Conservation (phyloP, 2,797 vertebrate species). For the Hemibagrus guttatus region DNA sequence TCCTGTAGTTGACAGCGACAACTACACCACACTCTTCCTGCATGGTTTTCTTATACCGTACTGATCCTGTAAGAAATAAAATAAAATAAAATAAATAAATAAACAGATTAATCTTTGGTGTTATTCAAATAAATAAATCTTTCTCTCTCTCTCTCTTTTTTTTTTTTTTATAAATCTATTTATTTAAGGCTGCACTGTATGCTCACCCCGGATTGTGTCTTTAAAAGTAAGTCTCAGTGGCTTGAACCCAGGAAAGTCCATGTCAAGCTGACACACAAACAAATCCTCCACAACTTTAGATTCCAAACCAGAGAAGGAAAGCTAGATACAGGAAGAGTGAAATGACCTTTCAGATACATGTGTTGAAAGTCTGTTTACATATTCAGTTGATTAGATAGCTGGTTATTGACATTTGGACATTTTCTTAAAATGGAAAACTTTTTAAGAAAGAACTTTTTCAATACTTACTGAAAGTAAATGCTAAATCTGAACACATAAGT, state of each 20-base stretch:
- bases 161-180: too few species aligned
- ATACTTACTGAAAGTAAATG: neutral
- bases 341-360: neutral
- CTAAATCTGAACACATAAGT: neutral
- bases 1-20: conserved; percentile 77
- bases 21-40: conserved; percentile 70
- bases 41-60: conserved; percentile 60
- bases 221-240: conserved; percentile 63
- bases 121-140: neutral
- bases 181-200: neutral
- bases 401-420: neutral
- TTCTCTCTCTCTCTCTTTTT: too few species aligned
- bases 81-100: neutral
- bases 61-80: conserved; percentile 50
- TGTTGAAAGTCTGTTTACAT: neutral
- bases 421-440: neutral
- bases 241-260: conserved; percentile 71
- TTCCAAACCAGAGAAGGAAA: conserved; percentile 66
- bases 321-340: conserved; percentile 65
- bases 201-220: conserved; percentile 57
- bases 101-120: neutral
- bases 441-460: too few species aligned
- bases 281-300: conserved; percentile 73
- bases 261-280: conserved; percentile 80
- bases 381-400: conserved; percentile 17